Evolutionary conservation across 2,797 vertebrate genomes (phyloP), one percentile per base, ranked within the genome.

Genomic region (Euthynnus affinis): DNA sequence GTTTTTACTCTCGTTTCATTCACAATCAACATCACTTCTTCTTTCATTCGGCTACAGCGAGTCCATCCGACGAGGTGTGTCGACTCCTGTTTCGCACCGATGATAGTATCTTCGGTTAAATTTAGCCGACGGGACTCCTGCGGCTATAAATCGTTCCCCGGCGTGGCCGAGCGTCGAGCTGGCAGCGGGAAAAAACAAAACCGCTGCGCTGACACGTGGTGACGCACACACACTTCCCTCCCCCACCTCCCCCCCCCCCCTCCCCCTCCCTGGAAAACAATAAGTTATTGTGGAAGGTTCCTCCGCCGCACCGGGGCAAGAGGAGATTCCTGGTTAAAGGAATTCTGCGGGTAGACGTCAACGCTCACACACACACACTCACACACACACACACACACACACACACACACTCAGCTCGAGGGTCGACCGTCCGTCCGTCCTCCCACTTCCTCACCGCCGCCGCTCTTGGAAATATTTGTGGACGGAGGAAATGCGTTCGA

Each of bases 141-240:
- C 29, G 13, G 53, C 64, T 62, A 68, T 88, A 82, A 90, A 78
- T 76, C 44, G 6, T 9, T n/a, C n/a, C 9, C 32, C 34, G 2
- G 20, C 3, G 66, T 1, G 34, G 32, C 17, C 0, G 23, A 20
- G 53, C 57, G 18, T 18, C 15, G 15, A 49, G 62, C 8, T 76
- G 71, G 44, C 71, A 51, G 73, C 20, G 37, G 81, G 86, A 86
- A 90, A 86, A 83, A 87, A 88, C 89, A 91, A 62, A 75, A 7
- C 14, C 0, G 14, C 12, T 2, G 6, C 18, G 53, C 65, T 69
- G 60, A 81, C 84, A 78, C 55, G 76, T 82, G 71, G 89, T 95
- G 95, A 95, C 94, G 93, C 94, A 95, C 86, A 71, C 48, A 86
- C 75, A 84, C 86, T 89, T 92, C 92, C 94, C 82, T 13, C 82